These are phyloP conservation scores for Galaxias olidus DNA, from an alignment of 2,797 vertebrate genomes.

Conservation along the genomic window DNA sequence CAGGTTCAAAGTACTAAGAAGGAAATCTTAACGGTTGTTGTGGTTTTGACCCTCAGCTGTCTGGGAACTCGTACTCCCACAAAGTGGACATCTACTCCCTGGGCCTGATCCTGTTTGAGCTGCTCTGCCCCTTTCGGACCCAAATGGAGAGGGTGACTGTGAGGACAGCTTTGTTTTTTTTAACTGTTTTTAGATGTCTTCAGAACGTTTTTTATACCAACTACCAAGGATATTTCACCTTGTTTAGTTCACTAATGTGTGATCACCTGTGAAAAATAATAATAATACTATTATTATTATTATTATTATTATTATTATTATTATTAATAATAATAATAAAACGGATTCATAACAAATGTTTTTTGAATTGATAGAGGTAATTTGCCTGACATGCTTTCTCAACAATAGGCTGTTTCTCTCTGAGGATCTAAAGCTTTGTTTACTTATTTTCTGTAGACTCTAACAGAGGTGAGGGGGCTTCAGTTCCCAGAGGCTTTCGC, in stretches of 20 bases:
- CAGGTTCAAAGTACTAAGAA: too few relatives aligned
- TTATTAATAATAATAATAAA: too few relatives aligned
- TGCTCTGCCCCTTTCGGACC: slow-evolving; percentile 93
- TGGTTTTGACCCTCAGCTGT: slow-evolving; percentile 77
- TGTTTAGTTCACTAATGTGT: background rate
- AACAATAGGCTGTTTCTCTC: too few relatives aligned
- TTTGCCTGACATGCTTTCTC: too few relatives aligned
- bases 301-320: too few relatives aligned
- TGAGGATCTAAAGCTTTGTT: background rate
- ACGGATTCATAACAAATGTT: too few relatives aligned
- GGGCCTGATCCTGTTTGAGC: slow-evolving; percentile 96
- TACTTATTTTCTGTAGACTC: slow-evolving; percentile 79
- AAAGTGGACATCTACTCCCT: slow-evolving; percentile 99
- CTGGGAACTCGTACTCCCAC: slow-evolving; percentile 95
- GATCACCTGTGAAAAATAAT: too few relatives aligned
- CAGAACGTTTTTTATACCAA: background rate
- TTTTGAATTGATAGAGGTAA: too few relatives aligned
- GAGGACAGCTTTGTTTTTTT: slow-evolving; percentile 42
- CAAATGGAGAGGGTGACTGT: slow-evolving; percentile 98
- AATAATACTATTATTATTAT: too few relatives aligned
- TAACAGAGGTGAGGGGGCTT: slow-evolving; percentile 88
- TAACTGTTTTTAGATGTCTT: too few relatives aligned
- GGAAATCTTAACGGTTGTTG: too few relatives aligned
- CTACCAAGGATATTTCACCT: background rate
- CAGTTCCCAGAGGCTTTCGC: slow-evolving; percentile 88